Evolutionary conservation across 2,888 invertebrate genomes (phyloP).

Genomic region (Tholera decimalis): DNA sequence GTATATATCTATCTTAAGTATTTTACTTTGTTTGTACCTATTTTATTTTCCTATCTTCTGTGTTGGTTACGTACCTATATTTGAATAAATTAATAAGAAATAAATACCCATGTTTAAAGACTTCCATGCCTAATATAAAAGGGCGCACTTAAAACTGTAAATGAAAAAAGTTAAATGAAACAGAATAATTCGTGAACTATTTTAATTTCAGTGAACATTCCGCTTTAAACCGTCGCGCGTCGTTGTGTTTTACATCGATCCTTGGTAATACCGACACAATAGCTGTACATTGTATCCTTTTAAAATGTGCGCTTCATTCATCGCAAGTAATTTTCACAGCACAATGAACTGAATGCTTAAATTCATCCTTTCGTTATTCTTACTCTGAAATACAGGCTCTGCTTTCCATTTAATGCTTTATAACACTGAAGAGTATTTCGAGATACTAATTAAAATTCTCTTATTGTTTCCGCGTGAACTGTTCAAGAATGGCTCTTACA

Average conservation of each 20-base stretch:
- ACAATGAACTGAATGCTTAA: slow-evolving; percentile 20
- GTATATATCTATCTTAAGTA: too few species aligned
- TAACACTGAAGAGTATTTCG: slow-evolving; percentile 4
- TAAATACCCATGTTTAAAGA: background rate
- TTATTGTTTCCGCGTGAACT: background rate
- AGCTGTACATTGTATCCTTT: slow-evolving; percentile 7
- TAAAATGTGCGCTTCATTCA: slow-evolving; percentile 19
- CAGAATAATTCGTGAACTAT: slow-evolving; percentile 35
- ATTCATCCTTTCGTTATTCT: slow-evolving; percentile 25
- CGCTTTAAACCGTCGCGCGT: slow-evolving; percentile 9
- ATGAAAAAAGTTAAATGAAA: slow-evolving; percentile 36
- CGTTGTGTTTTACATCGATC: slow-evolving; percentile 15
- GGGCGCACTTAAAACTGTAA: slow-evolving; percentile 4
- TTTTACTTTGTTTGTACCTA: too few species aligned
- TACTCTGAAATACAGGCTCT: slow-evolving; percentile 15
- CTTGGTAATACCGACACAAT: slow-evolving; percentile 9
- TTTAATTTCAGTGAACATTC: slow-evolving; percentile 27
- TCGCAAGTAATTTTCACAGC: slow-evolving; percentile 25
- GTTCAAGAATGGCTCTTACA: background rate
- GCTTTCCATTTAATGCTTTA: slow-evolving; percentile 24
- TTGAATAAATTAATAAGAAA: background rate
- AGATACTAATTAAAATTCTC: slow-evolving; percentile 7
- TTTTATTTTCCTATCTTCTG: too few species aligned
- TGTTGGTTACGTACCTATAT: too few species aligned
- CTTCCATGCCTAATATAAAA: background rate